These are phyloP conservation scores for Cataglyphis albicans DNA, from an alignment of 2,888 invertebrate genomes.

Conservation along the genomic window DNA sequence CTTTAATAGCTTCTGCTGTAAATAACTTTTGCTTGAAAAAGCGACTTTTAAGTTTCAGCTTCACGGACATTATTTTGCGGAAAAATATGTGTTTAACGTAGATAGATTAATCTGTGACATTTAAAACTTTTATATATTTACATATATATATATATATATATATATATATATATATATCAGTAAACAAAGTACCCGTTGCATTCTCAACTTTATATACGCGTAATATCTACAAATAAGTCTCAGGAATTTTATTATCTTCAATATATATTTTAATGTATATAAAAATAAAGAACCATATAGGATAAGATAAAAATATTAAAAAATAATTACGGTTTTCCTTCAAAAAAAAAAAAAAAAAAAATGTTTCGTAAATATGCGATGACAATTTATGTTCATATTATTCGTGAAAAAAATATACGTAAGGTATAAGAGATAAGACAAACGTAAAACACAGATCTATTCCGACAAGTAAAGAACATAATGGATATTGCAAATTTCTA, in stretches of 20 bases:
- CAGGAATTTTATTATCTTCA: not conserved
- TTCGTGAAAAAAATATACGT: not conserved
- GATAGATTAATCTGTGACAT: slow-evolving; percentile 26
- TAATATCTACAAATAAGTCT: not conserved
- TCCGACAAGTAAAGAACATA: not conserved
- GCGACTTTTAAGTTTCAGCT: slow-evolving; percentile 23
- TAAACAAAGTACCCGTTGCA: not conserved
- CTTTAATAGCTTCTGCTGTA: slow-evolving; percentile 46
- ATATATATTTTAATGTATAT: not conserved
- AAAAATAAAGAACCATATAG: not conserved
- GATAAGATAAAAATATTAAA: not conserved
- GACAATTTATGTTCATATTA: not conserved
- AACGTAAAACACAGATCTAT: not conserved
- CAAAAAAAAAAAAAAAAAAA: slow-evolving; percentile 2
- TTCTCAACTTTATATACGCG: not conserved
- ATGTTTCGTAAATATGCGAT: not conserved
- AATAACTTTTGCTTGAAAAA: slow-evolving; percentile 39
- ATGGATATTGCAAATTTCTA: not conserved
- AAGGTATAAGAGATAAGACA: not conserved
- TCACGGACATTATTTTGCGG: slow-evolving; percentile 40
- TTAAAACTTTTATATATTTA: slow-evolving; percentile 36
- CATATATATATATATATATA: not conserved
- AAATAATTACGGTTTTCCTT: not conserved
- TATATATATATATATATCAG: not conserved
- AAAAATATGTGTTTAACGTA: slow-evolving; percentile 34